phyloP scores from a whole-genome alignment of 2,888 invertebrate species.

The Camptogramma bilineatum region DNA sequence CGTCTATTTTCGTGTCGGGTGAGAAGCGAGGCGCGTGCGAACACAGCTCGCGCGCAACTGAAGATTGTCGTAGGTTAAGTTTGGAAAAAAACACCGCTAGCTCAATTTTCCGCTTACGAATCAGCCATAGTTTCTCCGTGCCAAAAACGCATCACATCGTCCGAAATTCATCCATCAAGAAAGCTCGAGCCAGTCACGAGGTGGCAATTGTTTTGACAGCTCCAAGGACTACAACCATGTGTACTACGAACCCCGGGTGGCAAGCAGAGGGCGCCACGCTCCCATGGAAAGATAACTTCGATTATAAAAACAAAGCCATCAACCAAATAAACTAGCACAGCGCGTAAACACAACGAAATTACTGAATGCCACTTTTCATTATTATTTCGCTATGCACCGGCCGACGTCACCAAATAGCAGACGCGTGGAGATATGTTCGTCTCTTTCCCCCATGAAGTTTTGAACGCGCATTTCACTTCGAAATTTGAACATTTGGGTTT shows the following conservation, averaged over 20 bases:
- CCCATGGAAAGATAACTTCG: constrained; percentile 39
- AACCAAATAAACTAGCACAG: constrained; percentile 82
- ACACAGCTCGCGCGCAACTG: constrained; percentile 82
- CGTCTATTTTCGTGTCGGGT: constrained; percentile 62
- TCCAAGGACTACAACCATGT: constrained; percentile 64
- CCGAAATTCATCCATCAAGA: constrained; percentile 43
- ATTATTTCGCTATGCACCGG: constrained; percentile 83
- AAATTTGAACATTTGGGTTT: constrained; percentile 68
- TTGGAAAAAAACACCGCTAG: constrained; percentile 79
- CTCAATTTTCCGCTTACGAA: constrained; percentile 75
- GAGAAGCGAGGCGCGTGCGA: constrained; percentile 71
- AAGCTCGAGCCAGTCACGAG: constrained; percentile 53
- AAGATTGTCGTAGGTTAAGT: constrained; percentile 83
- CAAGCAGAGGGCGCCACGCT: constrained; percentile 71
- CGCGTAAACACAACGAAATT: constrained; percentile 85
- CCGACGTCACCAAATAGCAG: constrained; percentile 78
- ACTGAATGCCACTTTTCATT: constrained; percentile 85
- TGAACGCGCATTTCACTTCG: constrained; percentile 65
- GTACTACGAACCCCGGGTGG: constrained; percentile 57
- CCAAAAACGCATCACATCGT: constrained; percentile 64
- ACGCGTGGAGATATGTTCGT: constrained; percentile 64
- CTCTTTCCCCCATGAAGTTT: constrained; percentile 69
- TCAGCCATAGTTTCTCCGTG: constrained; percentile 64
- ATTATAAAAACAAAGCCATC: constrained; percentile 60
- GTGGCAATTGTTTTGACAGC: constrained; percentile 76